Conservation (phyloP, 2,888 invertebrate genomes). For the Acleris laterana region DNA sequence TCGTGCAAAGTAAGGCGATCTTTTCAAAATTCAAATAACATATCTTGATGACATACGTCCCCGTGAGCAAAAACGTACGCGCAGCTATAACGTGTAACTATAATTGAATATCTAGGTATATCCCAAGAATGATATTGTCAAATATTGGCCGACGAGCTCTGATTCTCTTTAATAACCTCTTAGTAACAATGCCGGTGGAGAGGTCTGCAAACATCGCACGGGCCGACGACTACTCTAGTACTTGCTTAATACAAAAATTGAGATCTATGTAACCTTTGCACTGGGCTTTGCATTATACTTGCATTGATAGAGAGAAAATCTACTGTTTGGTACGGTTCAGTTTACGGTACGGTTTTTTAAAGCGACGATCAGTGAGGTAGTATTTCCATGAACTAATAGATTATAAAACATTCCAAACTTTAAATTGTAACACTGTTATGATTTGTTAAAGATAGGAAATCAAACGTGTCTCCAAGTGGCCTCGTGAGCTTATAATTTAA, state of each 20-base stretch:
- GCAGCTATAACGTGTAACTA: neutral
- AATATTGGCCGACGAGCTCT: slow-evolving; percentile 32
- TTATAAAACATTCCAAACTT: no score
- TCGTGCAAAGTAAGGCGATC: no score
- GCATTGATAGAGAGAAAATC: neutral
- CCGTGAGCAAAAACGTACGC: no score
- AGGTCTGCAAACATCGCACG: slow-evolving; percentile 61
- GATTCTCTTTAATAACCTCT: slow-evolving; percentile 39
- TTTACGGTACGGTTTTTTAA: no score
- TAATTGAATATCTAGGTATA: neutral
- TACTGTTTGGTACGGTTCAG: no score
- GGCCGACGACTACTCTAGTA: slow-evolving; percentile 19
- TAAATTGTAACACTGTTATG: neutral
- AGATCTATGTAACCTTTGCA: slow-evolving; percentile 16
- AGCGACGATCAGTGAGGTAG: no score
- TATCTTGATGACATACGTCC: no score
- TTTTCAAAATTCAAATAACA: no score
- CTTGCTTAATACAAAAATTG: slow-evolving; percentile 27
- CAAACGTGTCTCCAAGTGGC: slow-evolving; percentile 22
- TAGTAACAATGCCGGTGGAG: slow-evolving; percentile 63
- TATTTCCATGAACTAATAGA: no score
- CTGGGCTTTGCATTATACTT: neutral
- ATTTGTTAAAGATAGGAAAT: neutral
- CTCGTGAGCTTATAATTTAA: slow-evolving; percentile 24
- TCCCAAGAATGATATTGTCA: slow-evolving; percentile 5